phyloP scores from a whole-genome alignment of 2,797 vertebrate genomes.

The Aphelocoma californica region DNA sequence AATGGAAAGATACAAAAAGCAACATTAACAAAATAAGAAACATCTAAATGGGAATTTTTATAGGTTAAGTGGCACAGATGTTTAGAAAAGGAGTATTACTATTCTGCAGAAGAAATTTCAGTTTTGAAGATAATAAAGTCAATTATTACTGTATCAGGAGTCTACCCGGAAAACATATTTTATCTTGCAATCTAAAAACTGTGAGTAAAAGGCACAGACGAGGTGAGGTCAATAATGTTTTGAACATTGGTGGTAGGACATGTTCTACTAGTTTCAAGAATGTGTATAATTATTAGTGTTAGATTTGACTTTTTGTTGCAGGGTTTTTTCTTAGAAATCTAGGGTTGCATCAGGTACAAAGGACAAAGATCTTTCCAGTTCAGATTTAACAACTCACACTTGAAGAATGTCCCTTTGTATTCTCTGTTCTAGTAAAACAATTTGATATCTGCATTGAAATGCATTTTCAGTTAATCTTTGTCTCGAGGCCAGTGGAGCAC shows the following conservation, averaged over 20 bases:
- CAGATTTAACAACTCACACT: not conserved
- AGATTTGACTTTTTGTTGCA: not conserved
- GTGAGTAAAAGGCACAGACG: not conserved
- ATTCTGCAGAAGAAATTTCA: not conserved
- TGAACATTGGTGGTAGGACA: not conserved
- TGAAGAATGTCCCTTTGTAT: not conserved
- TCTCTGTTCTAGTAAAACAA: not conserved
- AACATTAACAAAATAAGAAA: not conserved
- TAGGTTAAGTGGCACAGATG: not conserved
- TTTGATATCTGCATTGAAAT: not conserved
- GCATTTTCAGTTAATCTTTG: slow-evolving; percentile 17
- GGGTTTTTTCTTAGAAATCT: not conserved
- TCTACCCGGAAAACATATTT: not conserved
- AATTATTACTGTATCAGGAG: not conserved
- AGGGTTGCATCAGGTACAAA: not conserved
- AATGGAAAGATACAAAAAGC: not conserved
- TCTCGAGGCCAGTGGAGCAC: not conserved
- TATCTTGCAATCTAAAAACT: not conserved
- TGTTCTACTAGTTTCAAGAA: not conserved
- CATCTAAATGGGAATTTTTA: not conserved
- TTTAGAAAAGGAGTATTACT: not conserved
- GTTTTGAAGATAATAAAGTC: not conserved
- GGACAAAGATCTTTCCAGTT: not conserved
- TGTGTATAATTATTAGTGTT: not conserved
- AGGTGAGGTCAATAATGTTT: not conserved